phyloP scores from a whole-genome alignment of 2,797 vertebrate species.

The Lemur catta region DNA sequence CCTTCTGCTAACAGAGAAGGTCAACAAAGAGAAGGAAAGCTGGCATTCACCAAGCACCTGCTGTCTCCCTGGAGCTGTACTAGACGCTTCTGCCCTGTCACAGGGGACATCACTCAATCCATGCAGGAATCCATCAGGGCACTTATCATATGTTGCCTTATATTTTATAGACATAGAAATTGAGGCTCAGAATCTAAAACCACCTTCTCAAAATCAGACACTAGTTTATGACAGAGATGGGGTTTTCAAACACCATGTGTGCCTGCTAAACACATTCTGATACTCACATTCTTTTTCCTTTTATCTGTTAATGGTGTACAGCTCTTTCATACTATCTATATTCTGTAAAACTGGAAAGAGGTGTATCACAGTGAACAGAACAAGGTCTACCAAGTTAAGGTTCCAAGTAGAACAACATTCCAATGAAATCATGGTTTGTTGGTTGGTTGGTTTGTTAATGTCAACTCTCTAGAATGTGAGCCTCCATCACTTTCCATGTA shows the following conservation, averaged over 20 bases:
- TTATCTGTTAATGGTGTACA: no score
- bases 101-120: accelerated
- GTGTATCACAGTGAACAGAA: neutral
- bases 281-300: accelerated
- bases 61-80: accelerated
- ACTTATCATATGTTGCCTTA: accelerated
- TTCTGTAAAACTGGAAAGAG: neutral
- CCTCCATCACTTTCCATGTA: neutral
- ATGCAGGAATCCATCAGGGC: accelerated
- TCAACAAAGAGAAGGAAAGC: neutral
- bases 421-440: neutral
- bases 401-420: neutral
- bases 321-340: neutral
- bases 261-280: neutral
- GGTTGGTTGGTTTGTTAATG: neutral
- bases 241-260: neutral
- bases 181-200: neutral
- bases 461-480: neutral
- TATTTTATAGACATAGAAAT: accelerated
- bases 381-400: neutral
- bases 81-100: accelerated
- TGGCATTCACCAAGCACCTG: accelerated
- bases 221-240: neutral
- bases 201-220: neutral
- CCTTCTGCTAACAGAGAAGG: neutral